These are phyloP conservation scores for Desmophyllum pertusum DNA, from an alignment of 92 coral and sea anemone species.

Conservation along the genomic window DNA sequence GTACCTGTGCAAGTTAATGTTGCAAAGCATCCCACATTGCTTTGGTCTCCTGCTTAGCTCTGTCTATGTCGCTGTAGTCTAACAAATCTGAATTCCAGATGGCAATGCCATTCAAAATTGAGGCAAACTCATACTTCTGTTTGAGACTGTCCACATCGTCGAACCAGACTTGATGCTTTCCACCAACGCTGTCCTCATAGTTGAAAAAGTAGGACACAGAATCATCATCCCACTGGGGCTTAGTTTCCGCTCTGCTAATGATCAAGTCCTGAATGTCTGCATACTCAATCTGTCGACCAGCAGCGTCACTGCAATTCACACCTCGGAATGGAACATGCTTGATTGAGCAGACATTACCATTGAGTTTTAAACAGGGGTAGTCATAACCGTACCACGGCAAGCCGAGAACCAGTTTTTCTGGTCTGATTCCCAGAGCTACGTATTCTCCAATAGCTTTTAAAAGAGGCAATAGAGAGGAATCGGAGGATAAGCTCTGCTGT, in stretches of 20 bases:
- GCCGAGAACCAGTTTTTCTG: slow-evolving; percentile 90
- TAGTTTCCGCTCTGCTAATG: slow-evolving; percentile 64
- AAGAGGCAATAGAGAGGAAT: no score
- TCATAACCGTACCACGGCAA: slow-evolving; percentile 99
- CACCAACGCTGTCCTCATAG: slow-evolving; percentile 74
- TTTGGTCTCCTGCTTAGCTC: slow-evolving; percentile 66
- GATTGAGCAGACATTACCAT: slow-evolving; percentile 69
- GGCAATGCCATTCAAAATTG: slow-evolving; percentile 84
- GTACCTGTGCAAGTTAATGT: slow-evolving; percentile 43
- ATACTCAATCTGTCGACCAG: slow-evolving; percentile 88
- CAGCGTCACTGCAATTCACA: slow-evolving; percentile 98
- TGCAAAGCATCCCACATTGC: slow-evolving; percentile 85
- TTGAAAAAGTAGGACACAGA: slow-evolving; percentile 80
- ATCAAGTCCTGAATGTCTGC: slow-evolving; percentile 81
- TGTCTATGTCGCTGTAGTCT: slow-evolving; percentile 75
- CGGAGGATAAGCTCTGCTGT: no score
- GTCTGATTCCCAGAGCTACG: slow-evolving; percentile 67
- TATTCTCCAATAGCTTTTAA: slow-evolving; percentile 78
- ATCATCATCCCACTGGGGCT: slow-evolving; percentile 70
- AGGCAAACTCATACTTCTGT: slow-evolving; percentile 66
- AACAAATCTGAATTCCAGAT: slow-evolving; percentile 94
- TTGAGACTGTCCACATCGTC: slow-evolving; percentile 80
- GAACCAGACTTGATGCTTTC: slow-evolving; percentile 91
- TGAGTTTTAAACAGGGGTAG: slow-evolving; percentile 70
- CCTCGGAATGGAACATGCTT: slow-evolving; percentile 93